Conservation (phyloP, 1,140 invertebrate genomes). For the Achroia grisella region DNA sequence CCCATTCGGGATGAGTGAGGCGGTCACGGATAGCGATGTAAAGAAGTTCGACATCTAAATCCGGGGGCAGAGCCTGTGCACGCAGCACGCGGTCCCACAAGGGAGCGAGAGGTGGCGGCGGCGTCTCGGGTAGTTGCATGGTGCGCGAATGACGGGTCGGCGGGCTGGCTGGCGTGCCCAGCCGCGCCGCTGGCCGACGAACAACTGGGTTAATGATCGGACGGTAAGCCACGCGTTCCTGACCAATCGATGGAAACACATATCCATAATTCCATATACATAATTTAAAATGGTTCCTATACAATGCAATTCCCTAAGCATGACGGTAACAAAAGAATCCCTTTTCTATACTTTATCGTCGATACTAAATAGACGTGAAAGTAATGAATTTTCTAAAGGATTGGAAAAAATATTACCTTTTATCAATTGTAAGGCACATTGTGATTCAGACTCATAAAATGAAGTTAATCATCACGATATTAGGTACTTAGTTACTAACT, state of each 20-base stretch:
- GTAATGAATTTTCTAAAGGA: too few relatives aligned
- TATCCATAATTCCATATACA: background rate
- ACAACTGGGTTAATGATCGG: slow-evolving; percentile 72
- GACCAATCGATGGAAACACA: slow-evolving; percentile 61
- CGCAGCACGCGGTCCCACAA: slow-evolving; percentile 84
- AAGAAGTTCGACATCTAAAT: slow-evolving; percentile 77
- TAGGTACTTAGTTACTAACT: too few relatives aligned
- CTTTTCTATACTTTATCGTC: too few relatives aligned
- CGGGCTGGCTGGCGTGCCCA: slow-evolving; percentile 44
- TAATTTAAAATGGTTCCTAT: background rate
- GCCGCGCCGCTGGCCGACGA: slow-evolving; percentile 49
- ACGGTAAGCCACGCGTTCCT: slow-evolving; percentile 53
- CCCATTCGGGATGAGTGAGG: slow-evolving; percentile 85
- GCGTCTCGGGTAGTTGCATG: slow-evolving; percentile 64
- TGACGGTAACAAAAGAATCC: too few relatives aligned
- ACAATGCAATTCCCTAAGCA: background rate
- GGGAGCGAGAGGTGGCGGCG: slow-evolving; percentile 76
- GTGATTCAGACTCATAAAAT: too few relatives aligned
- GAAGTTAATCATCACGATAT: too few relatives aligned
- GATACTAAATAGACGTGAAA: too few relatives aligned
- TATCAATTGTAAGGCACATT: too few relatives aligned
- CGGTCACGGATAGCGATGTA: slow-evolving; percentile 81
- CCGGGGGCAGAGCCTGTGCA: slow-evolving; percentile 75
- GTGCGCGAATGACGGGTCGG: slow-evolving; percentile 34
- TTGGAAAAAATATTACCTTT: background rate